Conservation (phyloP, 2,797 vertebrate species). For the Pipistrellus nathusii region DNA sequence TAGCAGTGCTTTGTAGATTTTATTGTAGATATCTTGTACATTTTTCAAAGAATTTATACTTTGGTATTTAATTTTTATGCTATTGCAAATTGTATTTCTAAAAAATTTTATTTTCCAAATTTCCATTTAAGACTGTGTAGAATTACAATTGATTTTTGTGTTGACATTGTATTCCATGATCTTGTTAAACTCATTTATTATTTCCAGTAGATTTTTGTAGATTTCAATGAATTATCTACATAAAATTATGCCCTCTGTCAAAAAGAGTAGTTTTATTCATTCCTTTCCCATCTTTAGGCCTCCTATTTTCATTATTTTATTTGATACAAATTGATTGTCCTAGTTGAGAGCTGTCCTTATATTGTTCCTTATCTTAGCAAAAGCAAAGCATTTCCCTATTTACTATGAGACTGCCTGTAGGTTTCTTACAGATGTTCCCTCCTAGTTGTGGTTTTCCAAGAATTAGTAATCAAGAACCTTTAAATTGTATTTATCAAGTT, state of each 20-base stretch:
- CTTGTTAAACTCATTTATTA: background rate
- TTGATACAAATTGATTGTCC: background rate
- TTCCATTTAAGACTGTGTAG: background rate
- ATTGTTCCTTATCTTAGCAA: background rate
- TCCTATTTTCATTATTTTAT: background rate
- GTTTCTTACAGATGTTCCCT: background rate
- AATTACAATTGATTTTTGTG: constrained; percentile 4
- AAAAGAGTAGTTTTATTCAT: background rate
- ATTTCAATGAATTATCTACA: background rate
- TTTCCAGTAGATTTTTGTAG: background rate
- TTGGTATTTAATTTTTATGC: constrained; percentile 1
- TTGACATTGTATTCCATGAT: background rate
- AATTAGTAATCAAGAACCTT: background rate
- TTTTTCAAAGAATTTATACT: background rate
- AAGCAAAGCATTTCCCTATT: background rate
- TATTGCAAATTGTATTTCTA: background rate
- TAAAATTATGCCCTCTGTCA: background rate
- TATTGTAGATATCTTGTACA: background rate
- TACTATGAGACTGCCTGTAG: background rate
- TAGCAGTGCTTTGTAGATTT: constrained; percentile 5
- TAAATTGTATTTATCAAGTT: background rate
- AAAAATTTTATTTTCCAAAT: constrained; percentile 1
- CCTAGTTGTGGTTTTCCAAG: background rate
- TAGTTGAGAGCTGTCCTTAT: background rate
- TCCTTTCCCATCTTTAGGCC: background rate